These are phyloP conservation scores for Agrotis puta DNA, from an alignment of 2,888 invertebrate genomes.

Conservation along the genomic window DNA sequence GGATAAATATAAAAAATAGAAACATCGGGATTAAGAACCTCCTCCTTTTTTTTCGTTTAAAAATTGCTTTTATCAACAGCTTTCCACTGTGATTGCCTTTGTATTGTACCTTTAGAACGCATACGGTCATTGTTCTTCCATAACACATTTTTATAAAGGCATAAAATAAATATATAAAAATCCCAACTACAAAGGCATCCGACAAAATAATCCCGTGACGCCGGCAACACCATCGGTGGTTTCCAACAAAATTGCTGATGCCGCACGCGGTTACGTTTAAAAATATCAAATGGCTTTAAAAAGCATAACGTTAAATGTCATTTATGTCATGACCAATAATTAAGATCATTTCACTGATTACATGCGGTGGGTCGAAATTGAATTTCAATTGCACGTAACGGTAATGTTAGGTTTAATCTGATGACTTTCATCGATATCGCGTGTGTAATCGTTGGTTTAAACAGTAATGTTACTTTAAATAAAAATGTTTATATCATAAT, in stretches of 20 bases:
- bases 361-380: slow-evolving; percentile 47
- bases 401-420: slow-evolving; percentile 37
- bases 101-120: background rate
- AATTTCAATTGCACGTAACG: slow-evolving; percentile 47
- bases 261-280: slow-evolving; percentile 9
- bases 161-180: background rate
- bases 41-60: too few species aligned
- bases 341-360: slow-evolving; percentile 52
- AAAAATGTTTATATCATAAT: background rate
- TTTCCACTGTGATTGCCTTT: background rate
- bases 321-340: slow-evolving; percentile 46
- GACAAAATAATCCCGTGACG: background rate
- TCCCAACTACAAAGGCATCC: background rate
- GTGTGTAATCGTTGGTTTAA: slow-evolving; percentile 14
- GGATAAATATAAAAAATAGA: too few species aligned
- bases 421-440: slow-evolving; percentile 31
- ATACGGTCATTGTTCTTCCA: background rate
- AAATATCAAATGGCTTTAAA: slow-evolving; percentile 19
- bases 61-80: too few species aligned
- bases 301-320: slow-evolving; percentile 19
- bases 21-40: too few species aligned
- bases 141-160: background rate
- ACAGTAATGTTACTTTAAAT: slow-evolving; percentile 4
- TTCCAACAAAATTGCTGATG: slow-evolving; percentile 5
- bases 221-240: background rate